phyloP scores from a whole-genome alignment of 2,113 vertebrate genomes.

The Lipophrys pholis region DNA sequence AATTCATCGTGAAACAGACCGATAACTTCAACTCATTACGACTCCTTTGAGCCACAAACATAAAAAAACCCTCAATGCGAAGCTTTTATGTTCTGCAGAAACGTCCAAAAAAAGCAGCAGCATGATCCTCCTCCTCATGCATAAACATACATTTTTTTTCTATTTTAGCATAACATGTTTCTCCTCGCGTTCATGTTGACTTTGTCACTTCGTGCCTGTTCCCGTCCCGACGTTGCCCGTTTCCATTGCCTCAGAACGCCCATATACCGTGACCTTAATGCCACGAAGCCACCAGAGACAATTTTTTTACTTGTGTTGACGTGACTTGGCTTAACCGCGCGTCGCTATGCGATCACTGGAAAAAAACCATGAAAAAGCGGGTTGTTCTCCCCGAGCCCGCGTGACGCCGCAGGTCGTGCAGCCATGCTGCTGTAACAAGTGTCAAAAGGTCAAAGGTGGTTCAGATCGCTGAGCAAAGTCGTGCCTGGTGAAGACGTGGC shows the following conservation, averaged over 20 bases:
- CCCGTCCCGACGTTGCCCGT: slow-evolving; percentile 25
- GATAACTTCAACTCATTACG: no score
- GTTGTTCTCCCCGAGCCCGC: neutral
- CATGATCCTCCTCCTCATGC: slow-evolving; percentile 17
- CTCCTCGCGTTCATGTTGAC: slow-evolving; percentile 22
- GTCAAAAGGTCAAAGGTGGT: no score
- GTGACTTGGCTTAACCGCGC: slow-evolving; percentile 53
- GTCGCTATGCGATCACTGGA: slow-evolving; percentile 66
- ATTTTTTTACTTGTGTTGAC: slow-evolving; percentile 67
- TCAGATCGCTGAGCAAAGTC: no score
- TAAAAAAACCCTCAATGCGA: no score
- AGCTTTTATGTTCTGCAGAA: neutral
- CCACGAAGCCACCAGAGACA: slow-evolving; percentile 62
- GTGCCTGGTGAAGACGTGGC: no score
- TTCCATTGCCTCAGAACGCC: slow-evolving; percentile 72
- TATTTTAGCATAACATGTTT: neutral
- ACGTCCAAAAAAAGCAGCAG: neutral
- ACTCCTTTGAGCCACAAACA: no score
- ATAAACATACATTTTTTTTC: slow-evolving; percentile 30
- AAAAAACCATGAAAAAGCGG: slow-evolving; percentile 57
- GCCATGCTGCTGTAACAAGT: no score
- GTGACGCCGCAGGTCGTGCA: no score
- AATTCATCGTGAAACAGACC: no score
- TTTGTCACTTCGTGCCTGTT: slow-evolving; percentile 36
- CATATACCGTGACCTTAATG: slow-evolving; percentile 64